Evolutionary conservation across 2,797 vertebrate genomes (phyloP).

Genomic region (Galago senegalensis): DNA sequence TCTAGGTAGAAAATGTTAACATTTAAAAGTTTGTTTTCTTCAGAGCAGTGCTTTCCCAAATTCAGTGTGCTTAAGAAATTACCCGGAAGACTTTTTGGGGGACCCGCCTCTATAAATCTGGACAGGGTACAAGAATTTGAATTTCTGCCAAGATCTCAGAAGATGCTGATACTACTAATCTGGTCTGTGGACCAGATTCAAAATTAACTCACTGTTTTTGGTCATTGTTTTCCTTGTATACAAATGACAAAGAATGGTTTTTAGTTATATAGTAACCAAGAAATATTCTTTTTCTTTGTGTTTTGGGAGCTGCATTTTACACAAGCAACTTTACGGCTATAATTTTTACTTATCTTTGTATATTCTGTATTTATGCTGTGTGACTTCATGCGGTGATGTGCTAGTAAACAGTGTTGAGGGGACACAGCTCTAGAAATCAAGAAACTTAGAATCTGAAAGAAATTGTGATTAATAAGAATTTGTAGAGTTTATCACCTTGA

Average conservation of each 20-base stretch:
- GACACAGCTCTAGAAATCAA: not conserved
- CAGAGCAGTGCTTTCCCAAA: not conserved
- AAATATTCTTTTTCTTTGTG: conserved; percentile 8
- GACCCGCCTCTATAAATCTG: not conserved
- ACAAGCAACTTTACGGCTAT: not conserved
- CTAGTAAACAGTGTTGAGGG: not conserved
- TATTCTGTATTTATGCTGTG: not conserved
- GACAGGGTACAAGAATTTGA: not conserved
- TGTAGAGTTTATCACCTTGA: not conserved
- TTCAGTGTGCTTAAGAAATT: conserved; percentile 14
- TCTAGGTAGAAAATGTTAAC: not conserved
- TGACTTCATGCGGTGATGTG: not conserved
- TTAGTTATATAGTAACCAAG: conserved; percentile 22
- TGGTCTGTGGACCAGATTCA: not conserved
- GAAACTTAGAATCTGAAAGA: conserved; percentile 37
- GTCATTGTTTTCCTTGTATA: not conserved
- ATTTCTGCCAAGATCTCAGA: conserved; percentile 11
- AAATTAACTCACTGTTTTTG: conserved; percentile 12
- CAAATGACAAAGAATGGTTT: not conserved
- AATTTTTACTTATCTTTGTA: not conserved
- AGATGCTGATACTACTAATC: not conserved
- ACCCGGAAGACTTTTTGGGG: not conserved
- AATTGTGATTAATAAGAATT: not conserved
- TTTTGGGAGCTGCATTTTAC: not conserved
- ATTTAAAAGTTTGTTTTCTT: not conserved